Base-by-base conservation (phyloP, 2,113 vertebrate genomes). In the Perca flavescens region DNA sequence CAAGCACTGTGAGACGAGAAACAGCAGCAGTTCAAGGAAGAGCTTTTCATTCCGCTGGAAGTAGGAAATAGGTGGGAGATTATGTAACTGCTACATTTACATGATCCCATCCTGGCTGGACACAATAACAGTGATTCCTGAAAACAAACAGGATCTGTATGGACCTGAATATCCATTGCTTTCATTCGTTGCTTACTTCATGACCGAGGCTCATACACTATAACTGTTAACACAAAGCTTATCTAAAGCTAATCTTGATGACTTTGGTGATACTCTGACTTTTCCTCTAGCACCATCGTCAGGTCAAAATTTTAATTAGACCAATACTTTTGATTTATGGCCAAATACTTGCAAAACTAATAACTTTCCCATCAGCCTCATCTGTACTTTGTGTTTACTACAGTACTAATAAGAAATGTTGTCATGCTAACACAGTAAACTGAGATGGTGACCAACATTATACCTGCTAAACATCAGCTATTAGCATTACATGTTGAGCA, bases 51-150 rank as follows among this genome's bases (percentile, higher is more conserved):
- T 68, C 54, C 63, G 52, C 17, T 75, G 25, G 28, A 62, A 67
- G 47, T 8, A 54, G 65, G 47, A 85, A 81, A 71, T 17, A 43
- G 22, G n/a, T n/a, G 46, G 31, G 50, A 76, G 49, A 81, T 79
- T 58, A 78, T 66, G 43, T 60, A 64, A 69, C 58, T 6, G 16
- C 12, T 40, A 50, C 11, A 66, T 15, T 34, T 25, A 4, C 19
- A 60, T 36, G 28, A 76, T 76, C 16, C 17, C 14, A 4, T 43
- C 16, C 19, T 53, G 43, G 9, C 46, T 67, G 16, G 12, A 46
- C 58, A 43, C 21, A 54, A 10, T 28, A 46, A 34, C 49, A 62
- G 21, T 11, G n/a, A n/a, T 52, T 85, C 16, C 21, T 80, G 7
- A 40, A 67, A 60, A 65, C 5, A 77, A 56, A 40, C 60, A 50